Evolutionary conservation across 2,113 vertebrate species (phyloP).

Genomic region (Nothocercus nigrocapillus): DNA sequence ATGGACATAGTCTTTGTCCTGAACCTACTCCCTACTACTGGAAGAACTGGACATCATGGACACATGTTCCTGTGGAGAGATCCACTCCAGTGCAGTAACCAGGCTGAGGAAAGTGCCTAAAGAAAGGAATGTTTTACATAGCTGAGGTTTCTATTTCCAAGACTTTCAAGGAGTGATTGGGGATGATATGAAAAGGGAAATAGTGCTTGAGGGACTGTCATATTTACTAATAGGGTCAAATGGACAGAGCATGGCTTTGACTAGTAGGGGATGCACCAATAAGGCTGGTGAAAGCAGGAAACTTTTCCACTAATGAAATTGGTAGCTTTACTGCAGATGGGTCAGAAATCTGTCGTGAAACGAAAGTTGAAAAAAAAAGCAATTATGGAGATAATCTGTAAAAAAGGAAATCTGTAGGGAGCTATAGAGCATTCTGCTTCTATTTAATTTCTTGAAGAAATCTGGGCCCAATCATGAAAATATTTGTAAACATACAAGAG

Average conservation of each 20-base stretch:
- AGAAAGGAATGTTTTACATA: background rate
- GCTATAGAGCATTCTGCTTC: background rate
- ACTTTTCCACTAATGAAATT: background rate
- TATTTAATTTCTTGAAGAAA: background rate
- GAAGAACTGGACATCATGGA: background rate
- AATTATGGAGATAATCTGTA: background rate
- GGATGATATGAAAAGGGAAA: background rate
- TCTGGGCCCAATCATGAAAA: accelerated
- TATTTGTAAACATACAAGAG: background rate
- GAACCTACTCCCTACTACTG: background rate
- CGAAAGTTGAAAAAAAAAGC: background rate
- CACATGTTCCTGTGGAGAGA: background rate
- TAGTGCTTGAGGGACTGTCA: background rate
- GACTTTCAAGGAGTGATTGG: background rate
- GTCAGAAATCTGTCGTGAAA: background rate
- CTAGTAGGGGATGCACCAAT: background rate
- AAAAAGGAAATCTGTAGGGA: background rate
- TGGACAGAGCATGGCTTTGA: background rate
- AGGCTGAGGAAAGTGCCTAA: background rate
- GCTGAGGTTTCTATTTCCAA: background rate
- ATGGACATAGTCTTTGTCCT: background rate
- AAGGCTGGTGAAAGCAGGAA: accelerated
- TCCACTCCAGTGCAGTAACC: background rate
- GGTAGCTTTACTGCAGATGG: background rate
- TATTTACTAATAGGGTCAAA: background rate